Evolutionary conservation across 1,140 invertebrate species (phyloP).

Genomic region (Bombus confusus): DNA sequence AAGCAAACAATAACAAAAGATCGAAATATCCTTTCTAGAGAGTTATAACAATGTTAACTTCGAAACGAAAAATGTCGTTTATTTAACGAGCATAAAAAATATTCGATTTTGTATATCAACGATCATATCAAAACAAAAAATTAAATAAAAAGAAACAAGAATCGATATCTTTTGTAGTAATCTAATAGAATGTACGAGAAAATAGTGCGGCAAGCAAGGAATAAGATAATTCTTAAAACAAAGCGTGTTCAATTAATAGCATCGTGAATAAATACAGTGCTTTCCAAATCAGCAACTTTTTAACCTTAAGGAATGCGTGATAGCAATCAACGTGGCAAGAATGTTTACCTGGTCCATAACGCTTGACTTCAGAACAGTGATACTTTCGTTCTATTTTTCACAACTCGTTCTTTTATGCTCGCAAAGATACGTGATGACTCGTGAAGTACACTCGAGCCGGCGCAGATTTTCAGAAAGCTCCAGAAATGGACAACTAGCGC

Average conservation of each 20-base stretch:
- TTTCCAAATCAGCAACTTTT: neutral
- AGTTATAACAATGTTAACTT: neutral
- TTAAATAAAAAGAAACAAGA: neutral
- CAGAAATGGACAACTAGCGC: constrained; percentile 62
- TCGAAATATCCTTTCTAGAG: neutral
- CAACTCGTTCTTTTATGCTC: constrained; percentile 13
- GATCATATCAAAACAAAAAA: neutral
- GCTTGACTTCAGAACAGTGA: neutral
- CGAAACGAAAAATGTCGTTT: neutral
- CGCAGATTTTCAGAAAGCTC: constrained; percentile 63
- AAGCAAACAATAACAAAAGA: neutral
- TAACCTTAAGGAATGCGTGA: neutral
- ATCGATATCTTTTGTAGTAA: neutral
- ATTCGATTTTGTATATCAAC: neutral
- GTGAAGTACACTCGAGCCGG: constrained; percentile 58
- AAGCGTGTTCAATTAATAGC: constrained; percentile 25
- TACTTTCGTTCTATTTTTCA: constrained; percentile 21
- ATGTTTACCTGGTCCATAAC: constrained; percentile 65
- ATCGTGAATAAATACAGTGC: constrained; percentile 18
- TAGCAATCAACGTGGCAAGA: neutral
- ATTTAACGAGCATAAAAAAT: neutral
- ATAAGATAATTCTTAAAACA: neutral
- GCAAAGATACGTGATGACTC: constrained; percentile 57
- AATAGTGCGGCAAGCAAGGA: neutral
- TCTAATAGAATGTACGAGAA: neutral